phyloP scores from a whole-genome alignment of 1,140 invertebrate species.

The Mycetomoellerius zeteki region DNA sequence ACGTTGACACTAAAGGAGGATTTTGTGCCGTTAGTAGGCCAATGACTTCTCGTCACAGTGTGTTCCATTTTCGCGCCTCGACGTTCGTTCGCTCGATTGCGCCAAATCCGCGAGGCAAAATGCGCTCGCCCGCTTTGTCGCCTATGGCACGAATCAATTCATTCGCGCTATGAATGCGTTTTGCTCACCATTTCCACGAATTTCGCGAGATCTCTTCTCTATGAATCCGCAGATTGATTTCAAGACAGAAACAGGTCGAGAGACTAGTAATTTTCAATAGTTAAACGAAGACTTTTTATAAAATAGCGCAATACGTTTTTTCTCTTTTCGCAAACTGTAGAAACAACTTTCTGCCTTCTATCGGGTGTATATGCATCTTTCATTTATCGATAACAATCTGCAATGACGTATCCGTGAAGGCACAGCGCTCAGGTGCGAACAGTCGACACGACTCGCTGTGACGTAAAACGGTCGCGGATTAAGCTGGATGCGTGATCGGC shows the following conservation, averaged over 20 bases:
- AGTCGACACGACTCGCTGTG: constrained; percentile 24
- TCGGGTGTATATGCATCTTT: not conserved
- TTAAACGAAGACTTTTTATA: not conserved
- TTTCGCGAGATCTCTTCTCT: not conserved
- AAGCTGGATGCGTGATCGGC: constrained; percentile 47
- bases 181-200: not conserved
- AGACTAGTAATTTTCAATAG: not conserved
- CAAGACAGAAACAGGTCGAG: not conserved
- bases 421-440: constrained; percentile 21
- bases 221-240: not conserved
- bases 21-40: constrained; percentile 73
- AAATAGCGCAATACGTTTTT: not conserved
- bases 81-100: not conserved
- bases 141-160: not conserved
- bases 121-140: not conserved
- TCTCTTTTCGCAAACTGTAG: not conserved
- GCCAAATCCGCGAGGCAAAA: constrained; percentile 23
- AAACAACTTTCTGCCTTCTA: not conserved
- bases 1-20: constrained; percentile 63
- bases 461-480: constrained; percentile 49
- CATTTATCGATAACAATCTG: constrained; percentile 4
- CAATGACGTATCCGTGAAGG: constrained; percentile 13
- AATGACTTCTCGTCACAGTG: constrained; percentile 55
- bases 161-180: not conserved
- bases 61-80: constrained; percentile 28